Base-by-base conservation (phyloP, 2,113 vertebrate genomes). In the Chunga burmeisteri region DNA sequence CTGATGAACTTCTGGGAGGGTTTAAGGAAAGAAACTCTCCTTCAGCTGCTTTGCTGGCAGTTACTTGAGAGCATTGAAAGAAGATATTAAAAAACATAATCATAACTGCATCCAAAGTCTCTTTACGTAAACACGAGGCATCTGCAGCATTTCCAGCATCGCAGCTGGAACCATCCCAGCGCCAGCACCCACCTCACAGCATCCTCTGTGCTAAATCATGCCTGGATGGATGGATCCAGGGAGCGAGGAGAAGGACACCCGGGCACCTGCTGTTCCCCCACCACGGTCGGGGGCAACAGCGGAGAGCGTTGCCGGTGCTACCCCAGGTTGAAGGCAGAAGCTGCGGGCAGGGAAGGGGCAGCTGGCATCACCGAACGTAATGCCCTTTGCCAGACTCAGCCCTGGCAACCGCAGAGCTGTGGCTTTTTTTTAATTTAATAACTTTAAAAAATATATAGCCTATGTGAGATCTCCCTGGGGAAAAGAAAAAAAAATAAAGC, bases 371-470 rank as follows among this genome's bases (percentile, higher is more conserved):
- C 66, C 6, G 1, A 38, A 13, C 17, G 6, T 2, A 11, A 13
- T 0, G 9, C n/a, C 52, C 65, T 82, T 30, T 7, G 36, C 86
- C 77, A 22, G 22, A 4, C 29, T 34, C 71, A 1, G 53, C 86
- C 66, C 68, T 5, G 0, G 49, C 7, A 1, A 52, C 79, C 2
- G 3, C 46, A 8, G 27, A 67, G 19, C 78, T 6, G 21, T 5
- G 0, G 29, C 61, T 4, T 47, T 42, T 38, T 38, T 74, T 78
- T 42, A 8, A 73, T 42, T 91, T 30, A 20, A 79, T 18, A 74
- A 5, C 65, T 14, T 85, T 52, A 19, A 83, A 95, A 95, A 91
- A 82, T 32, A 86, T 0, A 47, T 23, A 52, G 11, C 10, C 50
- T 65, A 0, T 12, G 46, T 1, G 11, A 59, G 14, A 30, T 42